Evolutionary conservation across 2,888 invertebrate genomes (phyloP).

Genomic region (Eilema caniola): DNA sequence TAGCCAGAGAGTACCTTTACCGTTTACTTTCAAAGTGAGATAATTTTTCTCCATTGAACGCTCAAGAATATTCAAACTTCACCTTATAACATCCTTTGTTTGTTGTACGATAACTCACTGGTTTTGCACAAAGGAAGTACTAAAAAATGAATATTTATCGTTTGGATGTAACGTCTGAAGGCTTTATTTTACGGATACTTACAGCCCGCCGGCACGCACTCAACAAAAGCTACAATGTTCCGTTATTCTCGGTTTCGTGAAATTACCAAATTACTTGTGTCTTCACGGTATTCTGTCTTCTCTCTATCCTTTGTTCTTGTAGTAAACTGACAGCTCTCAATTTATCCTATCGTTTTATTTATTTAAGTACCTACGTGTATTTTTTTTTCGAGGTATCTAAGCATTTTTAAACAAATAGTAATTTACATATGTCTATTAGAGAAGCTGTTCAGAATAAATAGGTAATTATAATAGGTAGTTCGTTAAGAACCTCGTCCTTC

Average conservation of each 20-base stretch:
- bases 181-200: slow-evolving; percentile 27
- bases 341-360: background rate
- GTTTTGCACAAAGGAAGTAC: slow-evolving; percentile 19
- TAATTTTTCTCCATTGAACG: background rate
- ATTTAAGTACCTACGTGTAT: background rate
- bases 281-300: background rate
- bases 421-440: too few species aligned
- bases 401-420: too few species aligned
- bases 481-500: too few species aligned
- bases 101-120: slow-evolving; percentile 18
- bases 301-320: background rate
- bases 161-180: slow-evolving; percentile 17
- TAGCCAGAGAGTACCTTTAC: too few species aligned
- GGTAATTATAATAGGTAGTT: too few species aligned
- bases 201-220: slow-evolving; percentile 34
- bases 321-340: background rate
- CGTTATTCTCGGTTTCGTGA: background rate
- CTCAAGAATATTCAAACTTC: background rate
- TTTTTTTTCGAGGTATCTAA: background rate
- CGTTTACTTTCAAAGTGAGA: too few species aligned
- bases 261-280: background rate
- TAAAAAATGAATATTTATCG: slow-evolving; percentile 42
- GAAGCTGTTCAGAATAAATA: too few species aligned
- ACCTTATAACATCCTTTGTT: background rate
- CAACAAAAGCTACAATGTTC: background rate